Base-by-base conservation (phyloP, 1,140 invertebrate species). In the Orchestia grillus region DNA sequence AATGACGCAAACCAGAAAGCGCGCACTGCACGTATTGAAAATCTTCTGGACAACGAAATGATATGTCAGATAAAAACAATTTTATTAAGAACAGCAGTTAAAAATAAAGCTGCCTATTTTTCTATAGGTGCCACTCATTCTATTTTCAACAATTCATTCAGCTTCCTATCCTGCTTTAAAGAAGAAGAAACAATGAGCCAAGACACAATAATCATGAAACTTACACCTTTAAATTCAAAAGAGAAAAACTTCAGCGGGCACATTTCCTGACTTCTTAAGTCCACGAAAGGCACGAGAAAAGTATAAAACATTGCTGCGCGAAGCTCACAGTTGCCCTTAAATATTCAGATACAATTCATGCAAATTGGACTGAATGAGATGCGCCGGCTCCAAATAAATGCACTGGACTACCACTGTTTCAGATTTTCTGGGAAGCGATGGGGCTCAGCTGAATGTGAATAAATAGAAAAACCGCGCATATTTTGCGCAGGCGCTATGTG, bases 321-420 rank as follows among this genome's bases (percentile, higher is more conserved):
- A 15, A 77, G 62, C 62, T 77, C 28, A 36, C 62, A 77, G 62
- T 77, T 77, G 62, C 62, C 62, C 62, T 77, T 77, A 77, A 77
- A 77, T 77, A 77, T 77, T 77, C 62, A 77, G 62, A 77, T 77
- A 77, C 62, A 77, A 77, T 77, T 77, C 62, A 77, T 77, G 62
- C 62, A 77, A 77, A 77, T 77, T 77, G 62, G 28, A 36, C 62
- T 23, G 62, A 77, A 77, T 77, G 62, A 77, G 62, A 77, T 77
- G 62, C 62, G 62, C 62, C 36, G 62, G 15, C 62, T 77, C 15
- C 15, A 77, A 77, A 77, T 77, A 77, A 77, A 77, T 77, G 11
- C 62, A 77, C 62, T 77, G 62, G 28, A 36, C 62, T 77, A 77
- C 62, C 62, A 77, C 62, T 77, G 62, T 28, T 77, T 77, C 62